These are phyloP conservation scores for Sebastes goodei DNA, from an alignment of 2,797 vertebrate genomes.

Conservation along the genomic window DNA sequence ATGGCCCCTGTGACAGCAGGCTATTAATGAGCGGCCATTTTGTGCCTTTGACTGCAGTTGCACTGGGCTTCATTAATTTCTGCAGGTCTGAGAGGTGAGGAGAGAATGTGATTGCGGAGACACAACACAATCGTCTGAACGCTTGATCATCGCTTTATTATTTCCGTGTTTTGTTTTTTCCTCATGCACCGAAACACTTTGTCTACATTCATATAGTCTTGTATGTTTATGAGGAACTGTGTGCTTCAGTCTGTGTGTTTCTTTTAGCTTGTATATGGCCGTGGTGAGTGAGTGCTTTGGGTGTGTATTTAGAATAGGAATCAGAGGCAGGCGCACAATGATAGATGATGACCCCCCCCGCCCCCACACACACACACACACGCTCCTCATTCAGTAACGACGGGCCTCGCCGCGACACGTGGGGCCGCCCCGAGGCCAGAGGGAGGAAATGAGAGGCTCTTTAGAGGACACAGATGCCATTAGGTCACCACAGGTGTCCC, in stretches of 20 bases:
- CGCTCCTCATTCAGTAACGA: constrained; percentile 72
- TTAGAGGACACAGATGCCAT: constrained; percentile 75
- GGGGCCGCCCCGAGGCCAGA: constrained; percentile 84
- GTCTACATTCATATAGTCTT: background rate
- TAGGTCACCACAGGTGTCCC: constrained; percentile 85
- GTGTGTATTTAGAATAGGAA: constrained; percentile 89
- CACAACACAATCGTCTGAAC: constrained; percentile 18
- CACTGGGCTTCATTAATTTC: constrained; percentile 81
- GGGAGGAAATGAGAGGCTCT: constrained; percentile 76
- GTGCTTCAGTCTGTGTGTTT: background rate
- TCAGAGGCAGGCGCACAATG: constrained; percentile 74
- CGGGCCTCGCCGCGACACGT: constrained; percentile 73
- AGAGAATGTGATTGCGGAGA: constrained; percentile 34
- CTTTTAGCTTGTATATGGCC: background rate
- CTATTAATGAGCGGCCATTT: constrained; percentile 83
- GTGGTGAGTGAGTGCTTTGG: constrained; percentile 43
- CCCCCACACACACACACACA: background rate
- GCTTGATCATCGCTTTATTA: constrained; percentile 16
- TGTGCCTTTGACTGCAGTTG: constrained; percentile 78
- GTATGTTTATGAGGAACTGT: background rate
- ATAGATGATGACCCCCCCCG: constrained; percentile 86
- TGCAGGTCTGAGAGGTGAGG: constrained; percentile 55
- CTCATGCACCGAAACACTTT: background rate
- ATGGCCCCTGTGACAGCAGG: constrained; percentile 65
- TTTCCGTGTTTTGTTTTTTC: background rate